Evolutionary conservation across 2,888 invertebrate genomes (phyloP), one percentile per base, ranked within the genome.

Genomic region (Arenicola marina): DNA sequence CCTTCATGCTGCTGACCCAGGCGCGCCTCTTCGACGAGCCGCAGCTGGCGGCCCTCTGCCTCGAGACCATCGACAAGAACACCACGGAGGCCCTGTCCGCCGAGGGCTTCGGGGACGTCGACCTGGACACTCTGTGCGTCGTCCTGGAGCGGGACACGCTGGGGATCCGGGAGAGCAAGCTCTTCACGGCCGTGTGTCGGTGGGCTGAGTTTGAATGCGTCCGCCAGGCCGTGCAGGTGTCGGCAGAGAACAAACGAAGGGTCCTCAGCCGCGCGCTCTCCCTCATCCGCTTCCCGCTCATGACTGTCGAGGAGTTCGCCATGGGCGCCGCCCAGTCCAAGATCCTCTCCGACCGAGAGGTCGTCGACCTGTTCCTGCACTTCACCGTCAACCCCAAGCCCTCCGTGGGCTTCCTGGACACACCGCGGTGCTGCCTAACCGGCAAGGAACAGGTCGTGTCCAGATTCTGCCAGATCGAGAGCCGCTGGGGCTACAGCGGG

Each of bases 401-500:
- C 26, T 86, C 86, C 69, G 85, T 96, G 59, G 89, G 89, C 62
- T 97, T 93, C 82, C 91, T 92, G 4, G 89, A 89, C 53, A 92
- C 92, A 82, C 86, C 91, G 15, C 87, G 97, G 71, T 88, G 91
- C 67, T 96, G 96, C 73, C 86, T 96, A 21, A 89, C 90, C 4
- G 91, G 91, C 1, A 93, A 92, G 85, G 91, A 95, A 69, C 93
- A 93, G 90, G 91, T 94, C 58, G 95, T 95, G 78, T 95, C 95
- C 85, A 88, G 96, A 81, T 97, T 97, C 82, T 96, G 96, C 2
- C 96, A 95, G 84, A 89, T 96, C 74, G 93, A 93, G 77, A 97
- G 96, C 80, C 96, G 97, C 82, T 97, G 97, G 96, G 89, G 96
- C 60, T 97, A 97, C 83, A 88, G 97, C 73, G 96, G 96, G 0